A percentile compares a stretch with the other conserved stretches of the same genome.
phyloP scores from a whole-genome alignment of 2,113 vertebrate genomes.

The Electrona antarctica region DNA sequence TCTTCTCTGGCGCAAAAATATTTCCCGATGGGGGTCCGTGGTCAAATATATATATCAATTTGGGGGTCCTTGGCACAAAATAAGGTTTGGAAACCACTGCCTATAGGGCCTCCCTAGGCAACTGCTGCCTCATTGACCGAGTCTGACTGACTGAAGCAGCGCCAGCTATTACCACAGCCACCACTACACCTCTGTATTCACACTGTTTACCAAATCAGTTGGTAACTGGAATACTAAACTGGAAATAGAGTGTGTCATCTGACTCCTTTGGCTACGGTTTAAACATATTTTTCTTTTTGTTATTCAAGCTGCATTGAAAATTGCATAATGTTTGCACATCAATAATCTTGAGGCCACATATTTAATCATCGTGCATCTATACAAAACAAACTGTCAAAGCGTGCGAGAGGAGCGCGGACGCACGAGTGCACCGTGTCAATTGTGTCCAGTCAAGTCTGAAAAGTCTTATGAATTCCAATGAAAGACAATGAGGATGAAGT shows the following conservation, averaged over 20 bases:
- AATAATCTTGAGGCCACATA: not conserved
- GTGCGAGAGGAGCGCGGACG: not conserved
- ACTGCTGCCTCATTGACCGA: too few species aligned
- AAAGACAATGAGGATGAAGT: too few species aligned
- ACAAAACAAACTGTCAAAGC: too few species aligned
- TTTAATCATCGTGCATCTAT: slow-evolving; percentile 1
- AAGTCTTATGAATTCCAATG: slow-evolving; percentile 15
- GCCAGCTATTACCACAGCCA: too few species aligned
- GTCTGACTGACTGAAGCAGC: too few species aligned
- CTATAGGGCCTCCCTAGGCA: too few species aligned
- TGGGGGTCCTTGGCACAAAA: too few species aligned
- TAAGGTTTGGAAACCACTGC: too few species aligned
- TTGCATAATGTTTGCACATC: not conserved
- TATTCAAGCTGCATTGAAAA: not conserved
- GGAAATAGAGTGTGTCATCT: accelerated
- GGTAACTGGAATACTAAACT: slow-evolving; percentile 16
- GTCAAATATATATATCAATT: too few species aligned
- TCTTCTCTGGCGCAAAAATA: too few species aligned
- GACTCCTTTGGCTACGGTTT: not conserved
- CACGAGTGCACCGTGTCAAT: slow-evolving; percentile 8
- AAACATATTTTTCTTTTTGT: not conserved
- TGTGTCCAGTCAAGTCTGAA: slow-evolving; percentile 5
- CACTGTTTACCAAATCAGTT: slow-evolving; percentile 27
- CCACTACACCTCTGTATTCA: slow-evolving; percentile 22
- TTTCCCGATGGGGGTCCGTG: too few species aligned